Evolutionary conservation across 2,888 invertebrate genomes (phyloP).

Genomic region (Hirtodrosophila histrioides): DNA sequence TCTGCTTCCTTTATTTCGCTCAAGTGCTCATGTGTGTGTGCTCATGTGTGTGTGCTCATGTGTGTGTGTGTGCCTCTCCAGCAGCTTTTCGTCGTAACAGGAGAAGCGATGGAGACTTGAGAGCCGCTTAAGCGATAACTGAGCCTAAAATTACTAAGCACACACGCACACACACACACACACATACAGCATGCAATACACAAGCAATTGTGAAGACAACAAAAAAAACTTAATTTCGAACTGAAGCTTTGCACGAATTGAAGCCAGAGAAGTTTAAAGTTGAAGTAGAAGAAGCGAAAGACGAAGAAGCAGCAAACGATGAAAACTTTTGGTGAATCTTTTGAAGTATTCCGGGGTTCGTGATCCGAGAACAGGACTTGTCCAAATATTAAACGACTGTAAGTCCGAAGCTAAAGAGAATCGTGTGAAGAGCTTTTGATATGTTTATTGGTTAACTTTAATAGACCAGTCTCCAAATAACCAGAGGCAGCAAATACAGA

Average conservation of each 20-base stretch:
- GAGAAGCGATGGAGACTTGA: constrained; percentile 21
- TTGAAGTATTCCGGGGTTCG: no score
- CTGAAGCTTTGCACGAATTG: constrained; percentile 25
- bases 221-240: constrained; percentile 17
- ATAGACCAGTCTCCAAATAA: no score
- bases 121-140: constrained; percentile 5
- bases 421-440: no score
- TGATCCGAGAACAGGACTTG: no score
- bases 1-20: constrained; percentile 13
- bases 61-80: constrained; percentile 17
- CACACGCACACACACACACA: no score
- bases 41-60: constrained; percentile 2
- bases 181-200: no score
- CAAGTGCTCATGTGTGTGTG: constrained; percentile 6
- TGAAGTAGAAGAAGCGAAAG: background rate
- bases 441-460: no score
- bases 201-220: background rate
- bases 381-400: no score
- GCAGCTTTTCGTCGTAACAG: constrained; percentile 7
- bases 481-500: no score
- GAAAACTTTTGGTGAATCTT: no score
- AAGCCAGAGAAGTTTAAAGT: constrained; percentile 43
- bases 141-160: no score
- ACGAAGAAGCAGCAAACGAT: background rate
- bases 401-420: no score